Percentiles rank a stretch among this genome's conserved stretches.
Conservation (phyloP, 2,113 vertebrate genomes). For the Sakesphorus luctuosus region DNA sequence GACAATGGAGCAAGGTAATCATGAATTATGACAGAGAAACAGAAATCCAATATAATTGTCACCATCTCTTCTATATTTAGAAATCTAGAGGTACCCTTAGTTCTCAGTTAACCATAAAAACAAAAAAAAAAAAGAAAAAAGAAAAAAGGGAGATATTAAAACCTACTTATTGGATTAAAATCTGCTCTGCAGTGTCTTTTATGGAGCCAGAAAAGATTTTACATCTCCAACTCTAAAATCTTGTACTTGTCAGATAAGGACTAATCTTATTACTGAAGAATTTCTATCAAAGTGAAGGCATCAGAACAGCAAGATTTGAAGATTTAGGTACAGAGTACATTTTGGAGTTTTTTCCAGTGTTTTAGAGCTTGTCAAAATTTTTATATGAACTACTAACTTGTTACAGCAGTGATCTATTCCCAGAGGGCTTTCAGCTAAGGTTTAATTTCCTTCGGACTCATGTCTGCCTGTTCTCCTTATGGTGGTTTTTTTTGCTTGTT, state of each 20-base stretch:
- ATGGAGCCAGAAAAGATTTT: neutral
- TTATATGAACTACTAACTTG: neutral
- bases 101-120: neutral
- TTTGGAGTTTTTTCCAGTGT: neutral
- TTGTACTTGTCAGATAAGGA: neutral
- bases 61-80: neutral
- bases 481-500: neutral
- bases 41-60: neutral
- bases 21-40: neutral
- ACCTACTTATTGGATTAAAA: neutral
- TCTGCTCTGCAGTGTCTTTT: neutral
- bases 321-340: neutral
- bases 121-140: neutral
- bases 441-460: neutral
- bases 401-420: neutral
- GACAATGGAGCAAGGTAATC: neutral
- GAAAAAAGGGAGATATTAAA: neutral
- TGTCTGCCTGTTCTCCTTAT: neutral
- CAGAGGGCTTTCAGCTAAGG: neutral
- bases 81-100: neutral
- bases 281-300: neutral
- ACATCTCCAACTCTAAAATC: neutral
- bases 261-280: neutral
- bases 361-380: neutral
- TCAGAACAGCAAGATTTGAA: neutral